Conservation (phyloP, 2,888 invertebrate species). For the Lumbricus terrestris region DNA sequence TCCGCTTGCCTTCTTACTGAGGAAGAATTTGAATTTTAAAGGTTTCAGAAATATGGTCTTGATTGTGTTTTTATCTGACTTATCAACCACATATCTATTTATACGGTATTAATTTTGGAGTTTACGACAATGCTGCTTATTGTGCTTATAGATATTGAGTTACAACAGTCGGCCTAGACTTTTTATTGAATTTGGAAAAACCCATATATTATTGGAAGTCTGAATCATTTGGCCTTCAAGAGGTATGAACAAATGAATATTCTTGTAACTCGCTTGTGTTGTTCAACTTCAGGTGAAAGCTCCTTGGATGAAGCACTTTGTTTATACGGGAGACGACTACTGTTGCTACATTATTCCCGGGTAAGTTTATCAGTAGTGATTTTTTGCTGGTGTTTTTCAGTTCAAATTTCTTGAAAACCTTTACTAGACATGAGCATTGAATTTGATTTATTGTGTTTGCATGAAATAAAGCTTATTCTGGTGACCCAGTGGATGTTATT, state of each 20-base stretch:
- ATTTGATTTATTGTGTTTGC: no score
- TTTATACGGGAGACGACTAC: constrained; percentile 26
- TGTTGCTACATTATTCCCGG: constrained; percentile 35
- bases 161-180: no score
- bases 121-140: neutral
- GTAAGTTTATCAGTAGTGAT: constrained; percentile 26
- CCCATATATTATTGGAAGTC: neutral
- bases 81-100: neutral
- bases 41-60: neutral
- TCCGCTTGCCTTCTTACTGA: neutral
- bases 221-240: neutral
- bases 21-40: neutral
- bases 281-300: constrained; percentile 35
- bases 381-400: neutral
- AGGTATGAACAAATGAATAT: neutral
- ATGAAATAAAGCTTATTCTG: neutral
- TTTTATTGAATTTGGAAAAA: neutral
- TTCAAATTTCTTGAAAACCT: neutral
- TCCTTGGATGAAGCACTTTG: constrained; percentile 39
- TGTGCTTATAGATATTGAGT: neutral
- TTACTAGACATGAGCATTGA: neutral
- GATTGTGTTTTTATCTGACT: neutral
- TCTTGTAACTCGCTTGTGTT: neutral
- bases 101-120: neutral
- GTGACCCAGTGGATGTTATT: neutral